These are phyloP conservation scores for Eupithecia vulgata DNA, from an alignment of 2,888 invertebrate species.

Conservation along the genomic window DNA sequence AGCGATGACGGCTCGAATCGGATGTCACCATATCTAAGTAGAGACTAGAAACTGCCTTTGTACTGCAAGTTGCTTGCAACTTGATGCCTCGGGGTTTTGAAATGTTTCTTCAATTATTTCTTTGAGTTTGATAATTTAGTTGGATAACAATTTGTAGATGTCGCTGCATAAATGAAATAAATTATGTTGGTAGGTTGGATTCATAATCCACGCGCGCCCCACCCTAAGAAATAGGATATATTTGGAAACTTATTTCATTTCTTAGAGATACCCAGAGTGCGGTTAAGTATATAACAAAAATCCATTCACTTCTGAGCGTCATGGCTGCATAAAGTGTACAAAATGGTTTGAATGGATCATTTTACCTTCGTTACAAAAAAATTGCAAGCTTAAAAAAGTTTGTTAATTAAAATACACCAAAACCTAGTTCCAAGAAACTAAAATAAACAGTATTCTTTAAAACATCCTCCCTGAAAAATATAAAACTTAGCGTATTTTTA, in stretches of 20 bases:
- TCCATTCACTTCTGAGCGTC: too few relatives aligned
- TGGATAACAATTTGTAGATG: neutral
- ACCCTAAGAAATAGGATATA: too few relatives aligned
- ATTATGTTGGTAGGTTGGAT: too few relatives aligned
- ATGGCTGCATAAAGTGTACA: too few relatives aligned
- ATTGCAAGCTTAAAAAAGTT: neutral
- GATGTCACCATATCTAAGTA: constrained; percentile 25
- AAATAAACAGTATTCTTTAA: constrained; percentile 1
- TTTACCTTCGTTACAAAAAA: neutral
- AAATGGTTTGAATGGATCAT: too few relatives aligned
- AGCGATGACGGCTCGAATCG: constrained; percentile 37
- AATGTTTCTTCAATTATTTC: constrained; percentile 6
- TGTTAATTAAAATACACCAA: neutral
- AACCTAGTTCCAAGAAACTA: neutral
- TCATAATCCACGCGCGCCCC: too few relatives aligned
- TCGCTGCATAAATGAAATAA: neutral
- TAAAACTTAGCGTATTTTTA: neutral
- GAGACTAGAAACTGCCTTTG: neutral
- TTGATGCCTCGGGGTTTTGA: neutral
- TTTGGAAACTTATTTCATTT: too few relatives aligned
- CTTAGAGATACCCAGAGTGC: too few relatives aligned
- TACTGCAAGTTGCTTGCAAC: constrained; percentile 8
- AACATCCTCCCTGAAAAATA: constrained; percentile 1
- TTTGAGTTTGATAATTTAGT: neutral
- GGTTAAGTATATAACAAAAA: too few relatives aligned